Evolutionary conservation across 1,140 invertebrate genomes (phyloP), one percentile per base, ranked within the genome.

Genomic region (Pogonus chalceus): DNA sequence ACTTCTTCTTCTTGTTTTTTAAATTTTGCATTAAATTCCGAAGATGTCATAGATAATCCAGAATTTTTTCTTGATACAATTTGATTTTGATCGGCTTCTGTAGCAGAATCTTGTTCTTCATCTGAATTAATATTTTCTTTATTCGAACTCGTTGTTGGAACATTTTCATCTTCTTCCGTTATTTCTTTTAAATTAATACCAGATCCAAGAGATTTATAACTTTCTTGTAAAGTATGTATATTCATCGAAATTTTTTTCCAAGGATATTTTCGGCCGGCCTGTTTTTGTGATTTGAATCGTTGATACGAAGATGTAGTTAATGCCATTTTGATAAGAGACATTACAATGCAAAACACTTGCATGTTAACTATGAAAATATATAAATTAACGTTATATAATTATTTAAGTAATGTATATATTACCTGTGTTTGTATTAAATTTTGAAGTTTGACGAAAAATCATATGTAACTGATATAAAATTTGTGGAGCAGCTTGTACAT

Each of bases 271-370:
- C 79, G 74, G 2, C 84, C 84, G 56, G 79, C 79, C n/a, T 84
- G 58, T 59, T 84, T 81, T 69, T 87, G 83, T 56, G 84, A 80
- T 69, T 85, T 84, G 61, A 87, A 87, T 66, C 84, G 76, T 68
- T 86, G 81, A 61, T 85, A 87, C 18, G 76, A 74, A 9, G 81
- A 79, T 12, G 83, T 84, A 24, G 80, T 79, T 52, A 78, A 76
- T 0, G 85, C 79, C 66, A 86, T 71, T 63, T 84, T 75, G 23
- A 83, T 68, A 24, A 84, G 70, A 2, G 83, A 82, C 54, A 82
- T 76, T 2, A 82, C 58, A 24, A 87, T 73, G 54, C 78, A 82
- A 16, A 85, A 63, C 0, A 79, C 67, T 63, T 86, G 83, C 39
- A 83, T 67, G 16, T 74, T 66, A 58, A 79, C 84, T 87, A 67